Evolutionary conservation across 2,113 vertebrate genomes (phyloP).

Genomic region (Coryphaenoides rupestris): DNA sequence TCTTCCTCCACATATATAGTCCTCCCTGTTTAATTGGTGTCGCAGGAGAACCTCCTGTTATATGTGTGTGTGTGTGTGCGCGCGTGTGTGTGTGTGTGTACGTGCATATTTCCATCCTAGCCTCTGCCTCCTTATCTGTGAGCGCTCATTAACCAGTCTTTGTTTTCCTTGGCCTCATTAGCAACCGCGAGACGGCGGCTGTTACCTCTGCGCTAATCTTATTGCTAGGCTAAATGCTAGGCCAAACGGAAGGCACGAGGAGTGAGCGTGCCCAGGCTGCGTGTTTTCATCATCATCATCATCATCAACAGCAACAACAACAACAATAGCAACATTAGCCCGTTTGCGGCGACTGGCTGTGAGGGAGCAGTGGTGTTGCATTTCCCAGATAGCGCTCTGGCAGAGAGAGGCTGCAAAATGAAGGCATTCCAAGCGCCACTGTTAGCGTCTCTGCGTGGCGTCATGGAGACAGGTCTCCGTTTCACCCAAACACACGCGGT

Average conservation of each 20-base stretch:
- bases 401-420: slow-evolving; percentile 18
- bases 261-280: slow-evolving; percentile 28
- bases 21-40: slow-evolving; percentile 66
- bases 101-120: slow-evolving; percentile 19
- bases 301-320: no score
- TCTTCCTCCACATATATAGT: slow-evolving; percentile 58
- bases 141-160: slow-evolving; percentile 75
- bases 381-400: slow-evolving; percentile 26
- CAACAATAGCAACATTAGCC: slow-evolving; percentile 13
- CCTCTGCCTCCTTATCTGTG: slow-evolving; percentile 70
- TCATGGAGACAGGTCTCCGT: slow-evolving; percentile 25
- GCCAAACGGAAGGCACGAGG: slow-evolving; percentile 53
- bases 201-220: slow-evolving; percentile 44
- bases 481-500: slow-evolving; percentile 27
- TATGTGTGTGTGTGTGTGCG: slow-evolving; percentile 19
- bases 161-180: slow-evolving; percentile 75
- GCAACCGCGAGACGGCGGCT: slow-evolving; percentile 64
- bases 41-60: slow-evolving; percentile 40
- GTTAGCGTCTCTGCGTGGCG: neutral
- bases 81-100: slow-evolving; percentile 13
- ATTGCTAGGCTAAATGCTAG: slow-evolving; percentile 52
- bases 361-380: slow-evolving; percentile 32
- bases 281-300: neutral
- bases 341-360: slow-evolving; percentile 46
- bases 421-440: slow-evolving; percentile 13